Conservation (phyloP, 1,140 invertebrate species). For the Saccostrea glomerata region DNA sequence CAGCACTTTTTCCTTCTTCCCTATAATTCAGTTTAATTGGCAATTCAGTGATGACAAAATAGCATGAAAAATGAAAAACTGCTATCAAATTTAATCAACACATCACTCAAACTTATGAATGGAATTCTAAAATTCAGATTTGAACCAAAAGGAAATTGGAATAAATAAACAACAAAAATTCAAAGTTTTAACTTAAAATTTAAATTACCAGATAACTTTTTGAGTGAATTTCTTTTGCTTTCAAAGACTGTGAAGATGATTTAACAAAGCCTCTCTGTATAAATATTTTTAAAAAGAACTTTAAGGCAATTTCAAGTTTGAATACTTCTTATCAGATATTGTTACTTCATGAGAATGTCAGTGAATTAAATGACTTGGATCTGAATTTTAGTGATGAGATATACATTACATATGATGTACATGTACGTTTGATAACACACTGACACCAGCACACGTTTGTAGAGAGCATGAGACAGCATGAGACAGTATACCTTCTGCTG, state of each 20-base stretch:
- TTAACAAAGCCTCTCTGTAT: not conserved
- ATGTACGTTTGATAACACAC: not conserved
- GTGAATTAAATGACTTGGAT: not conserved
- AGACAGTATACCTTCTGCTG: conserved; percentile 74
- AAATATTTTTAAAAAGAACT: not conserved
- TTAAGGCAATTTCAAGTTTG: not conserved
- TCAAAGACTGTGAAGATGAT: not conserved
- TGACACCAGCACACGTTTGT: not conserved
- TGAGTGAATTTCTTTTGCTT: not conserved
- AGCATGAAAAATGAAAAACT: not conserved
- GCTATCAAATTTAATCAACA: not conserved
- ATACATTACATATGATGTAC: not conserved
- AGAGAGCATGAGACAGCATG: not conserved
- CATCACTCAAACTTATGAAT: not conserved
- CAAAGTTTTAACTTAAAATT: not conserved
- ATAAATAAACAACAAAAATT: not conserved
- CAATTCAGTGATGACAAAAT: not conserved
- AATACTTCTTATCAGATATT: not conserved
- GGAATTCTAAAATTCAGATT: conserved; percentile 26
- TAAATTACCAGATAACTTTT: not conserved
- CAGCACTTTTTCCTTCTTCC: conserved; percentile 18
- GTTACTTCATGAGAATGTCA: not conserved
- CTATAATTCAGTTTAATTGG: conserved; percentile 30
- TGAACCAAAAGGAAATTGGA: not conserved
- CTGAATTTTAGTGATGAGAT: conserved; percentile 30